Evolutionary conservation across 1,140 invertebrate genomes (phyloP).

Genomic region (Anoplolepis gracilipes): DNA sequence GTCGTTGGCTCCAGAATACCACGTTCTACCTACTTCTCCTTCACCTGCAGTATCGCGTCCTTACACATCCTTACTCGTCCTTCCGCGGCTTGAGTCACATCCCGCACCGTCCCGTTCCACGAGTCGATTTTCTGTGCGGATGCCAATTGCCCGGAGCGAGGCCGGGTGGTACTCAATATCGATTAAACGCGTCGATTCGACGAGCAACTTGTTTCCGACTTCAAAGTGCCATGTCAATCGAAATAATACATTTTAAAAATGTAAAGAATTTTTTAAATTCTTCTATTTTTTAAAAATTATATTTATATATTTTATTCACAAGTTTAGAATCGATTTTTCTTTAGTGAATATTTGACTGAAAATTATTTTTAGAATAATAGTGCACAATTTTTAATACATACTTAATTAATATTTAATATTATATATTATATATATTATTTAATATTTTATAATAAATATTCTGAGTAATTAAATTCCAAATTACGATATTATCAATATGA

Average conservation of each 20-base stretch:
- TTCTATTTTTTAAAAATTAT: background rate
- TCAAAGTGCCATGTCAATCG: background rate
- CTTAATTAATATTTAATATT: background rate
- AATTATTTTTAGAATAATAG: background rate
- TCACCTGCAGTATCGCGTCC: conserved; percentile 79
- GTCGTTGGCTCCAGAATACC: conserved; percentile 75
- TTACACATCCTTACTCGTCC: conserved; percentile 77
- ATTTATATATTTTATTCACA: background rate
- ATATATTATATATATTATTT: background rate
- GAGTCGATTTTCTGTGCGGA: conserved; percentile 69
- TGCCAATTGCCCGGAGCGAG: conserved; percentile 65
- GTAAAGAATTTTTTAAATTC: background rate
- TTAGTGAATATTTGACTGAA: background rate
- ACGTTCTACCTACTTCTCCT: conserved; percentile 79
- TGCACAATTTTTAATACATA: background rate
- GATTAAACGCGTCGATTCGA: conserved; percentile 53
- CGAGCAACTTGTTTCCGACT: background rate
- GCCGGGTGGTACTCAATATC: conserved; percentile 62
- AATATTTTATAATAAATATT: background rate
- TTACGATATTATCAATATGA: background rate
- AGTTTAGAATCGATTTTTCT: background rate
- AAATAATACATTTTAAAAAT: conserved; percentile 9
- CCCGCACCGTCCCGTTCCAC: conserved; percentile 43
- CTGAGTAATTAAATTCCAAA: background rate
- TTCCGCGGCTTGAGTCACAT: conserved; percentile 70